Evolutionary conservation across 2,113 vertebrate species (phyloP).

Genomic region (Corvus cornix): DNA sequence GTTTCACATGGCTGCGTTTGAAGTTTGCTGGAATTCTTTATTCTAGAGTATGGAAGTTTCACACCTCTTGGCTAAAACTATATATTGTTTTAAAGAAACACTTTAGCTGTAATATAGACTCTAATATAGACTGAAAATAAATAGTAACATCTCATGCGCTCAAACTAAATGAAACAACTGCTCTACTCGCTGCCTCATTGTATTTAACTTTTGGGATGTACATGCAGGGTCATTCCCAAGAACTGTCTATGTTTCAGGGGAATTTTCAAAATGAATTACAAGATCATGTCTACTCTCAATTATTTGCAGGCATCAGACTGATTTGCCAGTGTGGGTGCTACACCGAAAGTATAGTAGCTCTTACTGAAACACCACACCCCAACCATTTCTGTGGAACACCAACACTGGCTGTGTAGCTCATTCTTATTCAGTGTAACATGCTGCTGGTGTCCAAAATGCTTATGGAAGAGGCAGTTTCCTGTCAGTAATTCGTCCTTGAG

Average conservation of each 20-base stretch:
- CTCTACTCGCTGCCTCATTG: neutral
- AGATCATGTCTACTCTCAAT: neutral
- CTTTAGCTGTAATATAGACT: neutral
- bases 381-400: neutral
- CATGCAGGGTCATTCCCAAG: neutral
- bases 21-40: neutral
- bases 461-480: neutral
- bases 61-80: neutral
- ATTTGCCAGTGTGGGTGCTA: neutral
- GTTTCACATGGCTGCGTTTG: neutral
- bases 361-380: neutral
- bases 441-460: neutral
- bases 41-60: neutral
- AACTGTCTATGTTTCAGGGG: neutral
- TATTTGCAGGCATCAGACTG: neutral
- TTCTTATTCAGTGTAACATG: neutral
- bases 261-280: neutral
- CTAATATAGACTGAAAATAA: neutral
- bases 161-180: neutral
- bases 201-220: neutral
- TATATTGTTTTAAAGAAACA: neutral
- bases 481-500: neutral
- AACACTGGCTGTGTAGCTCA: neutral
- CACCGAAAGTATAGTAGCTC: neutral
- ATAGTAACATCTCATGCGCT: neutral